These are phyloP conservation scores for Sciurus niger DNA, from an alignment of 2,113 vertebrate genomes.

Conservation along the genomic window DNA sequence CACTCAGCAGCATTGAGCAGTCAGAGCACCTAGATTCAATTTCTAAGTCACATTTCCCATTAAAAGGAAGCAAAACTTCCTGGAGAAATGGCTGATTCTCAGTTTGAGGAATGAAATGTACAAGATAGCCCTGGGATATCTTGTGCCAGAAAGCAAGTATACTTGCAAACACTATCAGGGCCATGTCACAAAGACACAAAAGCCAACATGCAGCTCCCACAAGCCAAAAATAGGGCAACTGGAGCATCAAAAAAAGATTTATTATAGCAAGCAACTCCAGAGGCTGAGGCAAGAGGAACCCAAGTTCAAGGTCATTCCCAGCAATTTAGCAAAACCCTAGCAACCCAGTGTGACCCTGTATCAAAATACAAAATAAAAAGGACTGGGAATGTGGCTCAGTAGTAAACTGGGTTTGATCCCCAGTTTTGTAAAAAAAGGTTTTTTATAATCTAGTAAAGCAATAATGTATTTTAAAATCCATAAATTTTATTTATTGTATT, in stretches of 20 bases:
- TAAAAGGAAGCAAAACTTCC: conserved; percentile 31
- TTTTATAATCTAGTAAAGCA: not conserved
- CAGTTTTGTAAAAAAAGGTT: no score
- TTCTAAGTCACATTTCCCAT: conserved; percentile 39
- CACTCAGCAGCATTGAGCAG: not conserved
- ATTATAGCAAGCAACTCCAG: not conserved
- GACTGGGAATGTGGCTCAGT: no score
- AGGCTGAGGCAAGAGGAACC: no score
- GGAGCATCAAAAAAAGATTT: not conserved
- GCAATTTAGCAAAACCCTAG: no score
- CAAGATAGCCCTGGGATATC: not conserved
- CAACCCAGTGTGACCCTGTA: no score
- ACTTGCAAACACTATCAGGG: not conserved
- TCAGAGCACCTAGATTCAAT: not conserved
- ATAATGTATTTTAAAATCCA: conserved; percentile 3
- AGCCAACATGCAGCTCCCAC: not conserved
- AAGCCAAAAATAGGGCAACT: not conserved
- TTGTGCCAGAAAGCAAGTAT: conserved; percentile 10
- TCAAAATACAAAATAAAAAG: no score
- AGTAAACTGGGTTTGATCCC: no score
- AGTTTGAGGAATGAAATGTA: not conserved
- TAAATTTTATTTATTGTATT: not conserved
- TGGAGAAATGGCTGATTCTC: conserved; percentile 1
- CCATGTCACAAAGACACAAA: not conserved
- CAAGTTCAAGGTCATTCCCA: no score